Evolutionary conservation across 1,140 invertebrate genomes (phyloP), one percentile per base, ranked within the genome.

Genomic region (Bombus picipes): DNA sequence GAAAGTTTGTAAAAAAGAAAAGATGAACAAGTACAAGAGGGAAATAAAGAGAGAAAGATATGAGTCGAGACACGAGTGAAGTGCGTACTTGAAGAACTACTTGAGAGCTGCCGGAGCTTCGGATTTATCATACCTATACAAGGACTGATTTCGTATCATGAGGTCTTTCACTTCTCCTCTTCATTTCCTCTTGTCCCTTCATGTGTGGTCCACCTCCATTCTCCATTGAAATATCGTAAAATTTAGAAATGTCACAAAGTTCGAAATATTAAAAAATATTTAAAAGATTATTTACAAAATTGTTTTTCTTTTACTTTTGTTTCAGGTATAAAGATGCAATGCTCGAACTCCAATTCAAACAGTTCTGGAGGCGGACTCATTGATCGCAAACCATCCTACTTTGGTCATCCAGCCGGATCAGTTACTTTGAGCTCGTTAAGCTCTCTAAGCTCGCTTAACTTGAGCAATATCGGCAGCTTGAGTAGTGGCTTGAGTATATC

Each of bases 381-480:
- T 12, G 94, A 95, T n/a, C 89, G 94, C 75, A 95, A 95, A 72
- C 86, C 94, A 3, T 89, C 92, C 9, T 95, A 94, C 88, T 90
- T 95, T 25, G 86, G 91, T 72, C 92, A 93, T 66, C 89, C 93
- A 18, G 65, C 88, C 66, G 90, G 91, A 73, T 90, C 94, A 5
- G 91, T 94, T 43, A 81, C 91, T 70, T 85, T 94, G 77, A 92
- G 92, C 65, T 92, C 92, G 8, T 87, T 94, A 53, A 83, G 92
- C 76, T 94, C 94, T 9, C 87, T 94, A 18, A 87, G 92, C 32
- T 92, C 94, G 28, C 72, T 95, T 32, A 93, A 92, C 85, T 86
- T 94, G 77, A 92, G 91, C 81, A 95, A 94, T 81, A 91, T 95
- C 59, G 92, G 92, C 22, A 91, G 92, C 22, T 72, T 95, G 34